Percentiles rank a stretch among this genome's conserved stretches.
Conservation (phyloP, 2,888 invertebrate species). For the Artemia sinica region DNA sequence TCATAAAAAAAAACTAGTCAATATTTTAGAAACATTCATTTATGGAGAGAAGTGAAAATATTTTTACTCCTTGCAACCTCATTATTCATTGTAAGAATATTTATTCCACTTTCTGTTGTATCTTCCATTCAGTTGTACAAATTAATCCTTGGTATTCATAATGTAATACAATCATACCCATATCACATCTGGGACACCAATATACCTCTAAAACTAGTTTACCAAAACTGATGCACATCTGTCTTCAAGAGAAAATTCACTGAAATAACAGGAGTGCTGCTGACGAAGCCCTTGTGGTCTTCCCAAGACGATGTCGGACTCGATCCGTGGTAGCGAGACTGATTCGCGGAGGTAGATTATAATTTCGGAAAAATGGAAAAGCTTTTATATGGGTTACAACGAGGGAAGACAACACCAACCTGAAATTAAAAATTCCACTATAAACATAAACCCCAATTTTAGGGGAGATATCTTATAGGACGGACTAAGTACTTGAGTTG, state of each 20-base stretch:
- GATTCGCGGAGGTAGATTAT: slow-evolving; percentile 50
- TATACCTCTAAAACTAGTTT: too few relatives aligned
- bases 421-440: slow-evolving; percentile 30
- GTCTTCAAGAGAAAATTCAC: slow-evolving; percentile 43
- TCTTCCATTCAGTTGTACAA: too few relatives aligned
- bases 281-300: slow-evolving; percentile 69
- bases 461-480: too few relatives aligned
- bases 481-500: too few relatives aligned
- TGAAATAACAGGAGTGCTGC: slow-evolving; percentile 80
- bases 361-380: slow-evolving; percentile 70
- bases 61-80: too few relatives aligned
- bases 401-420: slow-evolving; percentile 61
- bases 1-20: too few relatives aligned
- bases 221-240: slow-evolving; percentile 47
- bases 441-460: slow-evolving; percentile 31
- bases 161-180: not conserved
- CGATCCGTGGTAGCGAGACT: slow-evolving; percentile 52
- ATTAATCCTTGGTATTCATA: too few relatives aligned
- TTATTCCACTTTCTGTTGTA: too few relatives aligned
- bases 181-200: not conserved
- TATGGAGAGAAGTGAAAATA: too few relatives aligned
- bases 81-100: too few relatives aligned
- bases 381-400: slow-evolving; percentile 53
- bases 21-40: too few relatives aligned
- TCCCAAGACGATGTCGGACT: slow-evolving; percentile 54